Conservation (phyloP, 1,140 invertebrate species). For the Stenopsyche tienmushanensis region DNA sequence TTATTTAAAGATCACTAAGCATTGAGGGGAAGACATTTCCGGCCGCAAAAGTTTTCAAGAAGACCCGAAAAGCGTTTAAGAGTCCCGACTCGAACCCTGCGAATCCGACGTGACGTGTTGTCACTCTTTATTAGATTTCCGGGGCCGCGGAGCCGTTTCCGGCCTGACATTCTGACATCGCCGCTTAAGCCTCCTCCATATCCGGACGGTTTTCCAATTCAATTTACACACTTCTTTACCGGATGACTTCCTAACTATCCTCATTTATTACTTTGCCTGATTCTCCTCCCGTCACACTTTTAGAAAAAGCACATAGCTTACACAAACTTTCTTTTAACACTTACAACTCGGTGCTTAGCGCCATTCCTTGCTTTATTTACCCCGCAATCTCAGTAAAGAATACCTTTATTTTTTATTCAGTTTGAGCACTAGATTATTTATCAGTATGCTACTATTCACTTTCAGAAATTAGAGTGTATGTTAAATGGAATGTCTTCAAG, state of each 20-base stretch:
- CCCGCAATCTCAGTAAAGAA: no score
- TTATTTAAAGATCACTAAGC: slow-evolving; percentile 1
- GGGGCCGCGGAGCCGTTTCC: not conserved
- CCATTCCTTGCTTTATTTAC: no score
- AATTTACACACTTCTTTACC: slow-evolving; percentile 28
- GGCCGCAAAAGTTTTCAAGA: not conserved
- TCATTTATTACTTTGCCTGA: slow-evolving; percentile 6
- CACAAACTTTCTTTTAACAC: no score
- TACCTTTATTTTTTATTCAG: no score
- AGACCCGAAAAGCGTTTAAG: slow-evolving; percentile 3
- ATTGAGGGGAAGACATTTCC: not conserved
- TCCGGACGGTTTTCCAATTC: slow-evolving; percentile 14
- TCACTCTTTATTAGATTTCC: slow-evolving; percentile 31
- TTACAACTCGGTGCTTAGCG: no score
- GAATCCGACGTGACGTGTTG: slow-evolving; percentile 21
- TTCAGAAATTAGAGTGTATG: no score
- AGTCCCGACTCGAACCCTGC: not conserved
- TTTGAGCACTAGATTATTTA: no score
- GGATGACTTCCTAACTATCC: slow-evolving; percentile 7
- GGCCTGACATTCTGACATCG: slow-evolving; percentile 12
- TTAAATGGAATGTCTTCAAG: no score
- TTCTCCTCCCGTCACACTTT: no score
- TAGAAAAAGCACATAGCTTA: no score
- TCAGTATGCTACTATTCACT: no score
- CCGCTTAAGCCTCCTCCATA: not conserved